phyloP scores from a whole-genome alignment of 2,797 vertebrate genomes.

The Tympanoctomys barrerae region DNA sequence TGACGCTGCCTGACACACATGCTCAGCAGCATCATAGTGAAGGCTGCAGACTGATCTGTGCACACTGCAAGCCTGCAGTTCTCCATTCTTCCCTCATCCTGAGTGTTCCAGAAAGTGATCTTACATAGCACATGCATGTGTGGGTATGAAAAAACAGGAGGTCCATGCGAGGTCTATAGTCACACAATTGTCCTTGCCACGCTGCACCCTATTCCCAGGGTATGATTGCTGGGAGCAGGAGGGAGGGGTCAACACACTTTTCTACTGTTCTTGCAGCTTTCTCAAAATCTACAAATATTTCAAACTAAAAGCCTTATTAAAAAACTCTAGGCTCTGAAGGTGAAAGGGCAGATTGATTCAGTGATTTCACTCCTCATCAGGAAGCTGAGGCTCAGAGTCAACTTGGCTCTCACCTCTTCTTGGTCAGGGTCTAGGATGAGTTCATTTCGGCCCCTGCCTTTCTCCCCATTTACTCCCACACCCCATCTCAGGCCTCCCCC shows the following conservation, averaged over 20 bases:
- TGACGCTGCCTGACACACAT: not conserved
- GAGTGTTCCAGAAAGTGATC: not conserved
- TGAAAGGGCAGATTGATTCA: no score
- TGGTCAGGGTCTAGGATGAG: not conserved
- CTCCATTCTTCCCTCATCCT: not conserved
- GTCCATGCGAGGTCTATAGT: accelerated
- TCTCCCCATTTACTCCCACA: not conserved
- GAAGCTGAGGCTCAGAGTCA: no score
- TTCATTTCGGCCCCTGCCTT: not conserved
- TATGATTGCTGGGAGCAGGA: not conserved
- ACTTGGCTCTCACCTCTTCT: not conserved
- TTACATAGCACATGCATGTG: not conserved
- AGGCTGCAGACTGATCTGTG: not conserved
- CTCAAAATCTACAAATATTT: not conserved
- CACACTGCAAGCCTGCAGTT: not conserved
- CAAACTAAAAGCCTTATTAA: not conserved
- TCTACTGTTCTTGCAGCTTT: not conserved
- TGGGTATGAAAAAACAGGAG: not conserved
- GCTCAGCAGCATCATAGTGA: not conserved
- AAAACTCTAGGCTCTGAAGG: not conserved
- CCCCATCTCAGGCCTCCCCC: not conserved
- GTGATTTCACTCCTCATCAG: not conserved
- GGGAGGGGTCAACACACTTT: not conserved
- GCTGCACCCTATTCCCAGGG: no score
- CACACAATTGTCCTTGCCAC: accelerated